Percentiles rank a stretch among this genome's conserved stretches.
These are phyloP conservation scores for Zaprionus lachaisei DNA, from an alignment of 1,140 invertebrate genomes.

Conservation along the genomic window DNA sequence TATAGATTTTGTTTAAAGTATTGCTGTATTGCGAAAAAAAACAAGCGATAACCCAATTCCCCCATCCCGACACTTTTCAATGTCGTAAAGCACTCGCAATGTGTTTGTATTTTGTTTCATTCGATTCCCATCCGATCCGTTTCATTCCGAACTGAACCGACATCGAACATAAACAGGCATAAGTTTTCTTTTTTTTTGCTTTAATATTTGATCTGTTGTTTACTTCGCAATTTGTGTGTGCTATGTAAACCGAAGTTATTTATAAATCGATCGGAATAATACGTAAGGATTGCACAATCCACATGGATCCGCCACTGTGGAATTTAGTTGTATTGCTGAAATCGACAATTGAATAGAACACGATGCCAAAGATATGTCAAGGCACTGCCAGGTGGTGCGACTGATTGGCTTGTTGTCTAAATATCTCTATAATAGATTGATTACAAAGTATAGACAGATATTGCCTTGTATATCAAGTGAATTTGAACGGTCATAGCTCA, in stretches of 20 bases:
- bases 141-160: neutral
- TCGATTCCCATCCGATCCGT: slow-evolving; percentile 20
- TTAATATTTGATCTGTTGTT: slow-evolving; percentile 54
- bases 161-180: slow-evolving; percentile 36
- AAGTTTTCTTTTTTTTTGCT: slow-evolving; percentile 25
- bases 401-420: slow-evolving; percentile 30
- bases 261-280: slow-evolving; percentile 55
- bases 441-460: slow-evolving; percentile 15
- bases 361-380: slow-evolving; percentile 38
- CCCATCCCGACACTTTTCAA: slow-evolving; percentile 41
- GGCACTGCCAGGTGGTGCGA: slow-evolving; percentile 13
- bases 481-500: neutral
- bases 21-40: slow-evolving; percentile 36
- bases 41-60: slow-evolving; percentile 55
- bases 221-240: slow-evolving; percentile 53
- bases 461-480: slow-evolving; percentile 7
- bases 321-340: slow-evolving; percentile 18
- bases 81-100: slow-evolving; percentile 17
- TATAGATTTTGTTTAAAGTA: slow-evolving; percentile 42
- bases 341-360: slow-evolving; percentile 30
- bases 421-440: slow-evolving; percentile 25
- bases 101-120: slow-evolving; percentile 35
- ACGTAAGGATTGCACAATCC: slow-evolving; percentile 48
- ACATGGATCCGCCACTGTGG: slow-evolving; percentile 12
- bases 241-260: slow-evolving; percentile 62